These are phyloP conservation scores for Galleria mellonella DNA, from an alignment of 1,140 invertebrate genomes.

Conservation along the genomic window DNA sequence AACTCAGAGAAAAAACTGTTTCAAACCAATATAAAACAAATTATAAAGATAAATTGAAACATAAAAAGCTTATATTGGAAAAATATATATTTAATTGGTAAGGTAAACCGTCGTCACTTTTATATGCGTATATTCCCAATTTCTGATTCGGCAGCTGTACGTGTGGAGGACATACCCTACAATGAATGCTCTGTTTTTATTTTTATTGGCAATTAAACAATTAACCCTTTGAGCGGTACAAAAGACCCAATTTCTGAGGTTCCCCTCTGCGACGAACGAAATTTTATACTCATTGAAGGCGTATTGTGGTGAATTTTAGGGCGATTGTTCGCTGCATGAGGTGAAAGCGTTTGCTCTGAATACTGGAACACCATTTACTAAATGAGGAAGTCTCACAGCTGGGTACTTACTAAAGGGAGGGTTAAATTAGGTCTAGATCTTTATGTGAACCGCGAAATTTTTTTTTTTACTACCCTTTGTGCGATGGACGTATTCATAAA, in stretches of 20 bases:
- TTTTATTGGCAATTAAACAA: constrained; percentile 73
- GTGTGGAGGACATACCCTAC: constrained; percentile 23
- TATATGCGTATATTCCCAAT: background rate
- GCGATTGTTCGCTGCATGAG: constrained; percentile 36
- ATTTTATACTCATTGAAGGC: constrained; percentile 63
- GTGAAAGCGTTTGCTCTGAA: constrained; percentile 37
- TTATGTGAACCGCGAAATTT: constrained; percentile 1
- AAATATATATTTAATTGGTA: too few species aligned
- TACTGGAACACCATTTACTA: constrained; percentile 21
- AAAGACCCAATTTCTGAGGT: constrained; percentile 35
- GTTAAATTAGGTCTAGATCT: constrained; percentile 27
- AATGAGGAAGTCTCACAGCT: constrained; percentile 30
- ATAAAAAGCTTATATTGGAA: too few species aligned
- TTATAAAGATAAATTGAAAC: too few species aligned
- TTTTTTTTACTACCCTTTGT: background rate
- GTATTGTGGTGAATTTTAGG: constrained; percentile 59
- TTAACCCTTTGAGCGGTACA: constrained; percentile 61
- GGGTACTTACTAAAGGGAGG: constrained; percentile 13
- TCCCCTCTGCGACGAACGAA: constrained; percentile 46
- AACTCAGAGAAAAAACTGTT: too few species aligned
- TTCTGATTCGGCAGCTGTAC: constrained; percentile 35
- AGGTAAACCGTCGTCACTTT: too few species aligned
- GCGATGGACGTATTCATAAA: background rate
- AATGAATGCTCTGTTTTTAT: constrained; percentile 51
- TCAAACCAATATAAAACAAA: too few species aligned